Percentiles rank a stretch among this genome's conserved stretches.
Evolutionary conservation across 1,140 invertebrate species (phyloP).

Genomic region (Aphaenogaster floridana): DNA sequence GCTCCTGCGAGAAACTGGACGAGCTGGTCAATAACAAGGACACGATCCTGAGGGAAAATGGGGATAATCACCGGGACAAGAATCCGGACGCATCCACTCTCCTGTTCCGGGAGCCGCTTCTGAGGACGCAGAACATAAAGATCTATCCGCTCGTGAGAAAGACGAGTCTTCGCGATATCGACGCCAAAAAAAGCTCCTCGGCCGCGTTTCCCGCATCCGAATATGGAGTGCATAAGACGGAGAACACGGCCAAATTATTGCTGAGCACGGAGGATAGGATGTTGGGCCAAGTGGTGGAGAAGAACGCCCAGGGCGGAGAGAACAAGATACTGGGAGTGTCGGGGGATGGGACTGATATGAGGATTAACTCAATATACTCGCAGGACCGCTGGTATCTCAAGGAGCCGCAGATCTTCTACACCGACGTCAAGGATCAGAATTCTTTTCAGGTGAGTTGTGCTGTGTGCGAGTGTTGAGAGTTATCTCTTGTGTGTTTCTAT

Average conservation of each 20-base stretch:
- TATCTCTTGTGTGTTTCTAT: background rate
- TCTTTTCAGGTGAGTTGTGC: conserved; percentile 82
- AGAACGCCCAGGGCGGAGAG: background rate
- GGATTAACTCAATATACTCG: conserved; percentile 85
- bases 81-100: conserved; percentile 73
- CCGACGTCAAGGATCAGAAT: conserved; percentile 82
- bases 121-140: conserved; percentile 35
- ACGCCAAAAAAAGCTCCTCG: background rate
- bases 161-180: conserved; percentile 25
- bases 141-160: conserved; percentile 43
- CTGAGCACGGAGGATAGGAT: background rate
- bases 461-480: background rate
- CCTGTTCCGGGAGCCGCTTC: conserved; percentile 20
- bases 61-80: conserved; percentile 72
- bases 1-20: background rate
- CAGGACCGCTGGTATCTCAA: conserved; percentile 84
- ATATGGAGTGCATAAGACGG: background rate
- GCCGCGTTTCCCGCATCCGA: conserved; percentile 2
- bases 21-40: conserved; percentile 1
- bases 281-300: background rate
- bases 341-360: conserved; percentile 81
- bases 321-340: background rate
- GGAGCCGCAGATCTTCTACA: conserved; percentile 80
- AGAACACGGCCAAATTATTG: background rate
- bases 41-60: conserved; percentile 31